Percentiles rank a stretch among this genome's conserved stretches.
These are phyloP conservation scores for Labeo calbasu DNA, from an alignment of 2,797 vertebrate genomes.

Conservation along the genomic window DNA sequence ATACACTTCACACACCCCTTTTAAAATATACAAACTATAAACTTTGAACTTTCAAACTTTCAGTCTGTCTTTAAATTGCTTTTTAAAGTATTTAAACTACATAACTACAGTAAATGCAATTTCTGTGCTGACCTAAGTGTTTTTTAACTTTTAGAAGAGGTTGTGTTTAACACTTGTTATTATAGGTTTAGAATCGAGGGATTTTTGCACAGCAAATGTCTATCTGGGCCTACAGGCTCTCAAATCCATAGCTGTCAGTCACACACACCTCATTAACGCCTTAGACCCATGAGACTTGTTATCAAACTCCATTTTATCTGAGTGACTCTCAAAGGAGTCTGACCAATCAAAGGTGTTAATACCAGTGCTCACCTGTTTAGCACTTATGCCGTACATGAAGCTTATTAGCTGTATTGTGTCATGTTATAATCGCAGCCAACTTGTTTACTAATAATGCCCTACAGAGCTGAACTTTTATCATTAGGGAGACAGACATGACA, in stretches of 20 bases:
- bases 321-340: constrained; percentile 34
- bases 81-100: neutral
- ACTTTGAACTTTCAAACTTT: neutral
- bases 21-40: neutral
- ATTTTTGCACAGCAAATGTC: neutral
- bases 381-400: neutral
- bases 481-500: neutral
- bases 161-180: neutral
- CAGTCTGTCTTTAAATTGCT: neutral
- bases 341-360: constrained; percentile 52
- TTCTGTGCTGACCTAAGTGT: neutral
- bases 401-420: neutral
- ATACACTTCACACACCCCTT: neutral
- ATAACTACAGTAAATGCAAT: neutral
- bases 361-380: constrained; percentile 22
- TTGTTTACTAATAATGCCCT: constrained; percentile 30
- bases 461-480: neutral
- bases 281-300: constrained; percentile 40
- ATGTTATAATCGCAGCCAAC: constrained; percentile 11
- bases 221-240: neutral
- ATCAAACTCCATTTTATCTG: constrained; percentile 16
- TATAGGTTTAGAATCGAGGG: neutral
- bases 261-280: constrained; percentile 21
- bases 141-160: neutral
- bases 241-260: neutral